A percentile compares a stretch with the other conserved stretches of the same genome.
phyloP scores from a whole-genome alignment of 1,140 invertebrate genomes.

The Cyrtorhinus lividipennis region DNA sequence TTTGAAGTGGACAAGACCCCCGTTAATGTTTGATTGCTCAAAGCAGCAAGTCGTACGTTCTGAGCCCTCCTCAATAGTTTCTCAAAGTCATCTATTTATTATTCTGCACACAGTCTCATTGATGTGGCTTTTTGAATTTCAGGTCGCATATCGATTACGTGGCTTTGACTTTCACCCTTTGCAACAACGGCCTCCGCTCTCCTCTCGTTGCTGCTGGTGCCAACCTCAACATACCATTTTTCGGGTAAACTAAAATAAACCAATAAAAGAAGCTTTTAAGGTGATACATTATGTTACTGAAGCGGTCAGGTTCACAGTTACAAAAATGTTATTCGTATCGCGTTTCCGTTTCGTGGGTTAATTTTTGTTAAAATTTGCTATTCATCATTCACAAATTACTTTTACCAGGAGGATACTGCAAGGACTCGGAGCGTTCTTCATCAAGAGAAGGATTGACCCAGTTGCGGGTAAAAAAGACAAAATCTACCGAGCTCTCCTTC shows the following conservation, averaged over 20 bases:
- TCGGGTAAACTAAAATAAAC: conserved; percentile 73
- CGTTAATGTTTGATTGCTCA: no score
- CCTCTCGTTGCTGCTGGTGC: conserved; percentile 87
- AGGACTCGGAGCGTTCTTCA: conserved; percentile 85
- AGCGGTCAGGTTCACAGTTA: no score
- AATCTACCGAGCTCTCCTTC: conserved; percentile 72
- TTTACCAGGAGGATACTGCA: conserved; percentile 52
- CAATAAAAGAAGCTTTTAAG: neutral
- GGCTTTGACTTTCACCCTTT: conserved; percentile 73
- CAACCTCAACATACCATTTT: conserved; percentile 81
- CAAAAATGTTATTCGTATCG: no score
- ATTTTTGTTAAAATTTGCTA: neutral
- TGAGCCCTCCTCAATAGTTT: no score
- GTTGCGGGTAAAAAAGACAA: conserved; percentile 55
- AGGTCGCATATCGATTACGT: conserved; percentile 73
- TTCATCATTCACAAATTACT: no score
- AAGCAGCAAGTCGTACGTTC: no score
- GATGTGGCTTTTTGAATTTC: neutral
- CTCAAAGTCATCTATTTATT: no score
- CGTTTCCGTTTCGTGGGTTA: no score
- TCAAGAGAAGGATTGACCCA: conserved; percentile 69
- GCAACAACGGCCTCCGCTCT: conserved; percentile 63
- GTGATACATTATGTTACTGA: neutral
- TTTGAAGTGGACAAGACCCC: no score
- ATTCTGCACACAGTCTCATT: no score